These are phyloP conservation scores for Edolisoma coerulescens DNA, from an alignment of 2,113 vertebrate genomes.

Conservation along the genomic window DNA sequence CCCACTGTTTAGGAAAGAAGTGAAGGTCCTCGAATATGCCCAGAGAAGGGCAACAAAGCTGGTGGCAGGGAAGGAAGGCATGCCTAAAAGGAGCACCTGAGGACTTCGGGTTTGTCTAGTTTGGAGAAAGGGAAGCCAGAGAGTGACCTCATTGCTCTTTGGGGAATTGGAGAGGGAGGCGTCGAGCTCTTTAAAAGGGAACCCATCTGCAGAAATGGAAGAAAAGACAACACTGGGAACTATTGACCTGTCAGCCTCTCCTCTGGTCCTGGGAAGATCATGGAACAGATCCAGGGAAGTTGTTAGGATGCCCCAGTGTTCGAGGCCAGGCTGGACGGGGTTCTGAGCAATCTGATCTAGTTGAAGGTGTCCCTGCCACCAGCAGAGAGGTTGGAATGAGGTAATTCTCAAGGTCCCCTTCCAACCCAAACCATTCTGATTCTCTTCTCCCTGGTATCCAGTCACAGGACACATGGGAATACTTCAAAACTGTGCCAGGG, in stretches of 20 bases:
- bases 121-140: not conserved
- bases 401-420: not conserved
- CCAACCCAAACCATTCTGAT: not conserved
- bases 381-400: fast-evolving
- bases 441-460: not conserved
- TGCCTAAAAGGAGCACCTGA: not conserved
- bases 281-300: not conserved
- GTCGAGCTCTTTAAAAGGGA: not conserved
- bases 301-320: not conserved
- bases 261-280: not conserved
- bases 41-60: not conserved
- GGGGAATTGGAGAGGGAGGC: not conserved
- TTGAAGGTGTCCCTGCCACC: not conserved
- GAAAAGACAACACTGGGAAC: not conserved
- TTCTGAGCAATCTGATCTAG: not conserved
- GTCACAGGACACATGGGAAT: not conserved
- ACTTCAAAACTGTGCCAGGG: not conserved
- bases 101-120: not conserved
- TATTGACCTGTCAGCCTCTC: not conserved
- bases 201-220: not conserved
- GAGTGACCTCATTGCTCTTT: not conserved
- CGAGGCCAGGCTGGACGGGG: not conserved
- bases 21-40: not conserved
- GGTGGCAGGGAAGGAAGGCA: not conserved
- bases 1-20: not conserved